Conservation (phyloP, 92 coral and sea anemone species). For the Meandrina meandrites region DNA sequence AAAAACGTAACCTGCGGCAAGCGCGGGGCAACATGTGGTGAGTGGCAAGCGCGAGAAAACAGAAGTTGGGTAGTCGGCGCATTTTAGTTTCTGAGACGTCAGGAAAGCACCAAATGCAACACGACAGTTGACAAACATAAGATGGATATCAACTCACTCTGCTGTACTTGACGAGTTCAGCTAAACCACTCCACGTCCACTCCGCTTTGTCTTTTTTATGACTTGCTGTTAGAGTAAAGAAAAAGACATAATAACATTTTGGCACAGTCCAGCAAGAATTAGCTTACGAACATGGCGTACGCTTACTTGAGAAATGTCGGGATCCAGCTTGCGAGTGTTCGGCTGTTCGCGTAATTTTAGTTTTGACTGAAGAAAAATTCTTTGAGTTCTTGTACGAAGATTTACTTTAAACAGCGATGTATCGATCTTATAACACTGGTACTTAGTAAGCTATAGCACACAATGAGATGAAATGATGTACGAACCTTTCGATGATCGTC, state of each 20-base stretch:
- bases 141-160: slow-evolving; percentile 25
- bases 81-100: not conserved
- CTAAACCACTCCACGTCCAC: slow-evolving; percentile 97
- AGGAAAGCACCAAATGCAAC: not conserved
- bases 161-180: slow-evolving; percentile 81
- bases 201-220: slow-evolving; percentile 64
- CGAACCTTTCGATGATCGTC: slow-evolving; percentile 50
- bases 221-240: slow-evolving; percentile 43
- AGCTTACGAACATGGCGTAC: not conserved
- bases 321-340: not conserved
- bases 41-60: not conserved
- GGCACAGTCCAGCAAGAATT: not conserved
- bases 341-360: not conserved
- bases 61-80: not conserved
- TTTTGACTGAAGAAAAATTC: not conserved
- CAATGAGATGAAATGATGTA: not conserved
- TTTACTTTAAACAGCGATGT: not conserved
- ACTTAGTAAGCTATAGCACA: too few species aligned
- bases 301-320: not conserved
- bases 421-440: not conserved
- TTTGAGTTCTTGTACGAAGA: not conserved
- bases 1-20: not conserved
- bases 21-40: not conserved
- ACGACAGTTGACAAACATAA: not conserved
- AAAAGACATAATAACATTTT: not conserved